Percentiles rank a stretch among this genome's conserved stretches.
phyloP scores from a whole-genome alignment of 2,113 vertebrate species.

The Ceratotherium simum region DNA sequence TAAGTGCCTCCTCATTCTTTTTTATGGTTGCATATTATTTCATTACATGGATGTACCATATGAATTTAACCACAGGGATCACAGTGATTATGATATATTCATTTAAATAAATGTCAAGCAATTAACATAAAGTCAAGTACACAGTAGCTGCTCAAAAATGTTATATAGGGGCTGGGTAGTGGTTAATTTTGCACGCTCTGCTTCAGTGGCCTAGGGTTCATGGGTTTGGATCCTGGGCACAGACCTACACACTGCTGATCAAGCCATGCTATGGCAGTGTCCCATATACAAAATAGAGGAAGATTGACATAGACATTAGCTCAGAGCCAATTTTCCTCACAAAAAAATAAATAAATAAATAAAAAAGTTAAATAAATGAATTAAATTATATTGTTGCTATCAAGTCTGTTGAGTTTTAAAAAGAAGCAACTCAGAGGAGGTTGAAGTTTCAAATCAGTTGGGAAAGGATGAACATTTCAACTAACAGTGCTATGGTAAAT shows the following conservation, averaged over 20 bases:
- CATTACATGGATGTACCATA: neutral
- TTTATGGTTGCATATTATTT: constrained; percentile 3
- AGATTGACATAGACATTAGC: too few species aligned
- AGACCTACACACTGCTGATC: too few species aligned
- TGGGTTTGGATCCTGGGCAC: too few species aligned
- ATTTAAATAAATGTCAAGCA: constrained; percentile 39
- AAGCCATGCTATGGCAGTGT: too few species aligned
- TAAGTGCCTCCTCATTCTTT: neutral
- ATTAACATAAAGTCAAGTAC: neutral
- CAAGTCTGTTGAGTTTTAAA: neutral
- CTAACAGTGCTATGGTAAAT: neutral
- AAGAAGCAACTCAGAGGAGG: neutral
- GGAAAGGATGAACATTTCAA: neutral
- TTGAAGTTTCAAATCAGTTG: neutral
- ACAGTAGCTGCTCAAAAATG: neutral
- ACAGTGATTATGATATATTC: neutral
- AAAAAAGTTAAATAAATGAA: neutral
- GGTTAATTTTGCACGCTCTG: too few species aligned
- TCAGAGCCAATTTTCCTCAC: too few species aligned
- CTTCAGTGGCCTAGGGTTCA: too few species aligned
- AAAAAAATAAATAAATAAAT: too few species aligned
- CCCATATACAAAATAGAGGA: too few species aligned
- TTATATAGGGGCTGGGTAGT: neutral
- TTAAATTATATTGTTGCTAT: neutral
- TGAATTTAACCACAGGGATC: neutral